Evolutionary conservation across 2,888 invertebrate genomes (phyloP), one percentile per base, ranked within the genome.

Genomic region (Ophion ventricosus): DNA sequence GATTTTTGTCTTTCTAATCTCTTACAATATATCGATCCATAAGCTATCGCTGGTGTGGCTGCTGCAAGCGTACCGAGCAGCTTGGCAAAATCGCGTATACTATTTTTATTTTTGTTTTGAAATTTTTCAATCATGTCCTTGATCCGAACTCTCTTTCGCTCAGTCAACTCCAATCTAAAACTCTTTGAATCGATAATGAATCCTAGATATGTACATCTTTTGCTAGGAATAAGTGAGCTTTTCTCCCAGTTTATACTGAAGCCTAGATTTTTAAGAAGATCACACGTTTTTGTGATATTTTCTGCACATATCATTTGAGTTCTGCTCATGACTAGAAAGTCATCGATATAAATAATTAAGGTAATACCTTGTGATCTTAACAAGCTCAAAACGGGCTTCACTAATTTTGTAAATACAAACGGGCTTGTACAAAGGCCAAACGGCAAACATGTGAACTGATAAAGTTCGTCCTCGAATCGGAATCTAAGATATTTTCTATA

Each of bases 211-310:
- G 17, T n/a, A 72, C 72, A 57, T 72, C 20, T 66, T 56, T 54
- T 54, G 54, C 56, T 29, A 59, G 83, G 80, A 23, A 64, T 23
- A 40, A 77, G 43, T 57, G n/a, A 56, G 11, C 79, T 75, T 69
- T 83, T 80, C 23, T 79, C 63, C 23, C 43, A n/a, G 49, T 82
- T 77, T 23, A 82, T 29, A 14, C 49, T 56, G 66, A 82, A 49
- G 49, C 49, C 49, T 17, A 49, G 14, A 49, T 23, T 70, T 29
- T 56, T 17, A 5, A 82, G 56, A 26, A 82, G 40, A 7, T 56
- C 14, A 29, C 63, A 11, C 11, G 66, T 72, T 35, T 61, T 25
- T 17, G 29, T 7, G 7, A 75, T 59, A 25, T 74, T 64, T 43
- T 26, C 17, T 25, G 29, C 54, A 72, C 83, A 72, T 14, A 20